Percentiles rank a stretch among this genome's conserved stretches.
Conservation (phyloP, 2,113 vertebrate species). For the Pygoscelis adeliae region DNA sequence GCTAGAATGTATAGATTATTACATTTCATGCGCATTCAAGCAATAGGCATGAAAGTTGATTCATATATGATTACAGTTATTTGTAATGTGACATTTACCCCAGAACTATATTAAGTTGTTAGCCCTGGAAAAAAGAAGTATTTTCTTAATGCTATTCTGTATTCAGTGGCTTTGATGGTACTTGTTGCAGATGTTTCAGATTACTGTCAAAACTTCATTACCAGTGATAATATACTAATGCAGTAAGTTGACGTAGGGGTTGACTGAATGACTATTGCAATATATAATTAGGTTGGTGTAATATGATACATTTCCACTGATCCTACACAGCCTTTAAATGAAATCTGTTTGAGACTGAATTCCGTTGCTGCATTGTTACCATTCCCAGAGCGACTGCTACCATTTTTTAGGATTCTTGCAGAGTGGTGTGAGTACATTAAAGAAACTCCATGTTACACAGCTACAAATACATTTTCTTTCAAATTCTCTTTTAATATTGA, state of each 20-base stretch:
- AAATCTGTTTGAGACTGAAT: constrained; percentile 46
- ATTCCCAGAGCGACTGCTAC: neutral
- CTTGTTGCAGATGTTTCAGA: constrained; percentile 69
- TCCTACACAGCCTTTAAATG: constrained; percentile 39
- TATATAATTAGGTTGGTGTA: constrained; percentile 55
- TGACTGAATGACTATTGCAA: constrained; percentile 60
- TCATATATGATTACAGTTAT: neutral
- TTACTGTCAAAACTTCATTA: constrained; percentile 69
- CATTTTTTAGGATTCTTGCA: neutral
- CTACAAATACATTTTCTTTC: neutral
- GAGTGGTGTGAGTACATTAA: neutral
- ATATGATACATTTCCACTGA: constrained; percentile 44
- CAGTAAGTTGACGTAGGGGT: constrained; percentile 35
- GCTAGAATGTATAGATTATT: neutral
- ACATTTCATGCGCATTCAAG: neutral
- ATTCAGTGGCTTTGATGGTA: constrained; percentile 24
- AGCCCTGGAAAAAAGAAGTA: neutral
- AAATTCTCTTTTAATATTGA: neutral
- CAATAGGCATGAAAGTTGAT: neutral
- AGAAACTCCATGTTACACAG: neutral
- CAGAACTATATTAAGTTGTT: constrained; percentile 35
- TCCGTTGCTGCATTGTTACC: neutral
- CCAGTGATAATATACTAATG: constrained; percentile 65
- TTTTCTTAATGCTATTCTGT: constrained; percentile 16
- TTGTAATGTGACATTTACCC: constrained; percentile 23